These are phyloP conservation scores for Celastrina argiolus DNA, from an alignment of 2,888 invertebrate species.

Conservation along the genomic window DNA sequence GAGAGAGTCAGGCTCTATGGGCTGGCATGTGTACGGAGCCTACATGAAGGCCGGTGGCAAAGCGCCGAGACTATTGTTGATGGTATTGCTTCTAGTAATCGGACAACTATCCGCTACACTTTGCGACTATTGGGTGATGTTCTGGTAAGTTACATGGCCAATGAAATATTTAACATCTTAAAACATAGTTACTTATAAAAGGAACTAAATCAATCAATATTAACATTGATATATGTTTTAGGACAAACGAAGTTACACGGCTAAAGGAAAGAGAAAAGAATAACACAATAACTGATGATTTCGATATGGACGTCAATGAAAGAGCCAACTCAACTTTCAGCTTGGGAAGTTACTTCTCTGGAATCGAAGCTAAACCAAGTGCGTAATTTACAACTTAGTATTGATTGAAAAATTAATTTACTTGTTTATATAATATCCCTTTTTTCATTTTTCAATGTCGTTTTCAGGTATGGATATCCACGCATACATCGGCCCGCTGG, in stretches of 20 bases:
- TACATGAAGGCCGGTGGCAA: slow-evolving; percentile 80
- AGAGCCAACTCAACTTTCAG: slow-evolving; percentile 54
- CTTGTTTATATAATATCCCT: slow-evolving; percentile 19
- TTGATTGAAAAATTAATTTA: neutral
- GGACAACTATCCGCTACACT: slow-evolving; percentile 83
- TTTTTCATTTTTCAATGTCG: slow-evolving; percentile 9
- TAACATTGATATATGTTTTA: slow-evolving; percentile 41
- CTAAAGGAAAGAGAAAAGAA: slow-evolving; percentile 61
- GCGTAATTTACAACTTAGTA: slow-evolving; percentile 23
- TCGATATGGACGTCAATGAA: slow-evolving; percentile 43
- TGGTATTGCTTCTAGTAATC: slow-evolving; percentile 77
- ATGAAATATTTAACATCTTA: no score
- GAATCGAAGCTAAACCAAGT: slow-evolving; percentile 55
- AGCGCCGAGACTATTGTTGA: slow-evolving; percentile 66
- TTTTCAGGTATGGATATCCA: slow-evolving; percentile 61
- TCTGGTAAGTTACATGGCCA: slow-evolving; percentile 73
- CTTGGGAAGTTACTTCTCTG: slow-evolving; percentile 58
- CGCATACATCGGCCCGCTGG: slow-evolving; percentile 63
- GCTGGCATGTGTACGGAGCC: slow-evolving; percentile 80
- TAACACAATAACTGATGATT: slow-evolving; percentile 53
- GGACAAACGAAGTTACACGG: slow-evolving; percentile 71
- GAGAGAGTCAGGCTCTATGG: slow-evolving; percentile 80
- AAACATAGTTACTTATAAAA: no score
- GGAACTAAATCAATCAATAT: no score
- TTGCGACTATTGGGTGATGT: slow-evolving; percentile 87